Percentiles rank a stretch among this genome's conserved stretches.
Evolutionary conservation across 2,888 invertebrate species (phyloP).

Genomic region (Odontomyia ornata): DNA sequence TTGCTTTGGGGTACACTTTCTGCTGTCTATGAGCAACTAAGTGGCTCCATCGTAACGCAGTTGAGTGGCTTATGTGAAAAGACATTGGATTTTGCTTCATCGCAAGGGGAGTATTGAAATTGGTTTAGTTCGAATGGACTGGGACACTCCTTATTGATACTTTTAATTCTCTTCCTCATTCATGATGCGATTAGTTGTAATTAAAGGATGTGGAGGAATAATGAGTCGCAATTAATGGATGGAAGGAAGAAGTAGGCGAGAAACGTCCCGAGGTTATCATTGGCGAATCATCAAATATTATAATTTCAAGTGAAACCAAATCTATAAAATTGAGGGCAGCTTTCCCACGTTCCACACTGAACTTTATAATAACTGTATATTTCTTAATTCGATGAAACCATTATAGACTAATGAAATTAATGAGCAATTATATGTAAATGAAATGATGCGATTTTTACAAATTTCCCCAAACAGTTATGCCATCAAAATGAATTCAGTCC

Average conservation of each 20-base stretch:
- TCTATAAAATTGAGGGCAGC: too few relatives aligned
- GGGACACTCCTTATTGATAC: neutral
- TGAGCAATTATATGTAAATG: neutral
- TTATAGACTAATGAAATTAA: neutral
- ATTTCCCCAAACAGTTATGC: neutral
- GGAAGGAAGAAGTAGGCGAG: too few relatives aligned
- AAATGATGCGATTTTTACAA: neutral
- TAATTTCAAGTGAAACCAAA: too few relatives aligned
- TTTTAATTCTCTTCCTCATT: neutral
- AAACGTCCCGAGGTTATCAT: too few relatives aligned
- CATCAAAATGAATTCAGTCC: neutral
- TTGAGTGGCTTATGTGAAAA: constrained; percentile 16
- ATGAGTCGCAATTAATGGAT: too few relatives aligned
- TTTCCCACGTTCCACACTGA: neutral
- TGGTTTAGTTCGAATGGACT: neutral
- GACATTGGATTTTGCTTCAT: neutral
- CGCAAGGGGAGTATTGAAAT: neutral
- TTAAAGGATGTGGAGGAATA: too few relatives aligned
- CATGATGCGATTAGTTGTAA: too few relatives aligned
- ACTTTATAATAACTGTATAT: neutral
- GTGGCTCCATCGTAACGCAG: constrained; percentile 15
- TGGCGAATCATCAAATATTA: too few relatives aligned
- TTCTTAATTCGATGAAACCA: neutral
- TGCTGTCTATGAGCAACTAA: neutral
- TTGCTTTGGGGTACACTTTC: too few relatives aligned